Base-by-base conservation (phyloP, 2,797 vertebrate genomes). In the Acrocephalus scirpaceus region DNA sequence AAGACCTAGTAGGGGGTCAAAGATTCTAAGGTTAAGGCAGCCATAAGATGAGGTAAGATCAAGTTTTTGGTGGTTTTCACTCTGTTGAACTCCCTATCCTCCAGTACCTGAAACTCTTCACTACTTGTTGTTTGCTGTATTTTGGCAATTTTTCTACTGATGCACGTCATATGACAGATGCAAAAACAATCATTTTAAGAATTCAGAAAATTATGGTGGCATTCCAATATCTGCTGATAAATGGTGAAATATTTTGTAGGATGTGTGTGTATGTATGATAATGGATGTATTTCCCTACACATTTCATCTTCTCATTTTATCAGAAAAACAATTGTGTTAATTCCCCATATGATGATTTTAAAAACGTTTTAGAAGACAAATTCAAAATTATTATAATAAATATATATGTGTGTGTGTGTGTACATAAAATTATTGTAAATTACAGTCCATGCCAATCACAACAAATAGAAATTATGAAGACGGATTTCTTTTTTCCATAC, bases 391-490 rank as follows among this genome's bases (percentile, higher is more conserved):
- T 30, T 60, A n/a, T 26, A 1, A 14, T 47, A 30, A 13, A 13
- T 56, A 2, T 40, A 1, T 34, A 2, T 48, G 2, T 17, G 2
- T 34, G 38, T 36, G 38, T 38, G 17, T 44, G 4, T 19, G 3
- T 23, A 21, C 7, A 8, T 27, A 50, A 88, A 79, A 56, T 5
- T 47, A 26, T 47, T 29, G 5, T 11, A 61, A 77, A 32, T 65
- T 75, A 45, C 5, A 42, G 4, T 30, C 36, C 25, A 4, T 4
- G 3, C 16, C 18, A 82, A 44, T 51, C 7, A 36, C 42, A 75
- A 64, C 5, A 76, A 38, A 65, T 34, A 53, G 22, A 88, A 86
- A 58, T 38, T 1, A 54, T 50, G 23, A 70, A 25, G 7, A 6
- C 58, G 9, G 12, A 61, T 47, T 91, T 45, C 5, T 70, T 72